A percentile compares a stretch with the other conserved stretches of the same genome.
Conservation (phyloP, 2,888 invertebrate genomes). For the Temnothorax unifasciatus region DNA sequence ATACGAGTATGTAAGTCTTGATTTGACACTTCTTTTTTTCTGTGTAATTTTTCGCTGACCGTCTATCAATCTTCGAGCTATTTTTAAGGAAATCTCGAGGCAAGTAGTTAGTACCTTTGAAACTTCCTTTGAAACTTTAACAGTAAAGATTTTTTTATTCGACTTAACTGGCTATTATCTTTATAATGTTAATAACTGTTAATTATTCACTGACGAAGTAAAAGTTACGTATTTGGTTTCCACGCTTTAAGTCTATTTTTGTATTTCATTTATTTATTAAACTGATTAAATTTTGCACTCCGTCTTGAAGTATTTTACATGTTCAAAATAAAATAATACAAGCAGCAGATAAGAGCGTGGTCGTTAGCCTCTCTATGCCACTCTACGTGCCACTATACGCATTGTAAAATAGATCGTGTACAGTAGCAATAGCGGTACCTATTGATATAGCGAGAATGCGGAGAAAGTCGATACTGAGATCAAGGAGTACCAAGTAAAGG, state of each 20-base stretch:
- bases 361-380: too few relatives aligned
- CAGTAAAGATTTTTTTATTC: too few relatives aligned
- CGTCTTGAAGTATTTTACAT: neutral
- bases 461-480: slow-evolving; percentile 26
- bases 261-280: neutral
- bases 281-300: neutral
- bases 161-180: too few relatives aligned
- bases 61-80: neutral
- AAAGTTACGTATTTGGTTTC: too few relatives aligned
- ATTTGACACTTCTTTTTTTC: too few relatives aligned
- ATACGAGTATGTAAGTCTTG: too few relatives aligned
- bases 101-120: neutral
- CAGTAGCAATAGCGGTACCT: neutral
- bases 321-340: neutral
- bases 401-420: neutral
- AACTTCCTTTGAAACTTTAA: too few relatives aligned
- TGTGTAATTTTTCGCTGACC: neutral
- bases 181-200: too few relatives aligned
- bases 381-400: neutral
- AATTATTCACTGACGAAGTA: too few relatives aligned
- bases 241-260: neutral
- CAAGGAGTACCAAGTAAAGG: slow-evolving; percentile 1
- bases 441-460: slow-evolving; percentile 18
- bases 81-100: neutral
- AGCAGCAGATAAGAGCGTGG: neutral